Conservation (phyloP, 2,113 vertebrate species). For the Genyomyrus donnyi region DNA sequence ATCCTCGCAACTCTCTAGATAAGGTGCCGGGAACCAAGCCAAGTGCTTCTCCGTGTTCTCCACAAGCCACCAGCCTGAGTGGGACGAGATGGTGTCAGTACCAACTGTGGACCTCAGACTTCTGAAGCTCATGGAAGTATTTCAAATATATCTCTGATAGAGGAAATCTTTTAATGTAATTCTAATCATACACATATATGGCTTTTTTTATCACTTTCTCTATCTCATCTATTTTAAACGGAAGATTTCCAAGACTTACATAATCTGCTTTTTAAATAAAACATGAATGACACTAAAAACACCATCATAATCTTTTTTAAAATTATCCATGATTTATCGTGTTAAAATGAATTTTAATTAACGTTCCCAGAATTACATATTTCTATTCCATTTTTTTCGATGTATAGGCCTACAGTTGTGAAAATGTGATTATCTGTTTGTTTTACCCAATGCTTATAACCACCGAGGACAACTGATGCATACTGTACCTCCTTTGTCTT, state of each 20-base stretch:
- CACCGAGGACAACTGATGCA: background rate
- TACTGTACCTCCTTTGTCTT: slow-evolving; percentile 78
- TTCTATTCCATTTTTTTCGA: background rate
- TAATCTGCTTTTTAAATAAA: background rate
- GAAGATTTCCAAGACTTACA: background rate
- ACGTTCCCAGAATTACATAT: background rate
- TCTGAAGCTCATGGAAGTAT: background rate
- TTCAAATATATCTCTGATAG: background rate
- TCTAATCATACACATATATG: background rate
- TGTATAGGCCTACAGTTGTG: background rate
- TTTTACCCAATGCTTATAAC: background rate
- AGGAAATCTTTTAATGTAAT: background rate
- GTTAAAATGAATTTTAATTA: background rate
- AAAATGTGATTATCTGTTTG: background rate
- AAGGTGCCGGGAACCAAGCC: slow-evolving; percentile 93
- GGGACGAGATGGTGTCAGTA: background rate
- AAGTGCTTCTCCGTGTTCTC: slow-evolving; percentile 66
- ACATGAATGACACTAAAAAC: background rate
- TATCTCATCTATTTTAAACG: background rate
- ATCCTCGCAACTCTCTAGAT: slow-evolving; percentile 58
- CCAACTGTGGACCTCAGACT: background rate
- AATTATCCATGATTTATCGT: background rate
- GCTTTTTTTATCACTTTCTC: background rate
- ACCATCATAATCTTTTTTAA: background rate
- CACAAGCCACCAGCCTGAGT: slow-evolving; percentile 91